Evolutionary conservation across 1,140 invertebrate species (phyloP).

Genomic region (Diachasmimorpha longicaudata): DNA sequence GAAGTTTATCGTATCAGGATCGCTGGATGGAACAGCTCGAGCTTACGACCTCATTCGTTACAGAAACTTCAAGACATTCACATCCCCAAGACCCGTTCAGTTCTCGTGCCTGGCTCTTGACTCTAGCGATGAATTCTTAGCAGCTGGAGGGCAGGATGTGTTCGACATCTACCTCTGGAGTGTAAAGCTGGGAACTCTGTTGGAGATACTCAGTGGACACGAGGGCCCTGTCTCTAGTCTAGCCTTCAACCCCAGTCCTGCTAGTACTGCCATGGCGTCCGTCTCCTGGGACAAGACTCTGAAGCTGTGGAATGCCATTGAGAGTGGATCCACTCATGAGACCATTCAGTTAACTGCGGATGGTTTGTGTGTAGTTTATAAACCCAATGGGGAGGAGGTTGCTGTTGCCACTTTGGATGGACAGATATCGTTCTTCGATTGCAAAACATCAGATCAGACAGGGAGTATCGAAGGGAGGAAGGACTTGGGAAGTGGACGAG

Average conservation of each 20-base stretch:
- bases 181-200: constrained; percentile 84
- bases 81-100: constrained; percentile 87
- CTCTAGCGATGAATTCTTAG: constrained; percentile 87
- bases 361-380: constrained; percentile 82
- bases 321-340: constrained; percentile 83
- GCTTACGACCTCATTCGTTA: constrained; percentile 95
- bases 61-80: constrained; percentile 95
- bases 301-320: constrained; percentile 89
- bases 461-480: constrained; percentile 84
- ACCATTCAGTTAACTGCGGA: constrained; percentile 80
- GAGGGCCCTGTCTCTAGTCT: constrained; percentile 87
- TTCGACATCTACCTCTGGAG: constrained; percentile 98
- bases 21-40: constrained; percentile 93
- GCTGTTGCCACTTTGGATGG: constrained; percentile 91
- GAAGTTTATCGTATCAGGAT: constrained; percentile 90
- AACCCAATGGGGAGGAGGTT: constrained; percentile 89
- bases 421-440: constrained; percentile 85
- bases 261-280: constrained; percentile 80
- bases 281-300: constrained; percentile 95
- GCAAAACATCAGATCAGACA: constrained; percentile 73
- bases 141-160: constrained; percentile 89
- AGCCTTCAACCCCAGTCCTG: constrained; percentile 77
- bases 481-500: constrained; percentile 84
- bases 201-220: constrained; percentile 92
- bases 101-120: constrained; percentile 93